Evolutionary conservation across 2,888 invertebrate genomes (phyloP), one percentile per base, ranked within the genome.

Genomic region (Sinohyriopsis cumingii): DNA sequence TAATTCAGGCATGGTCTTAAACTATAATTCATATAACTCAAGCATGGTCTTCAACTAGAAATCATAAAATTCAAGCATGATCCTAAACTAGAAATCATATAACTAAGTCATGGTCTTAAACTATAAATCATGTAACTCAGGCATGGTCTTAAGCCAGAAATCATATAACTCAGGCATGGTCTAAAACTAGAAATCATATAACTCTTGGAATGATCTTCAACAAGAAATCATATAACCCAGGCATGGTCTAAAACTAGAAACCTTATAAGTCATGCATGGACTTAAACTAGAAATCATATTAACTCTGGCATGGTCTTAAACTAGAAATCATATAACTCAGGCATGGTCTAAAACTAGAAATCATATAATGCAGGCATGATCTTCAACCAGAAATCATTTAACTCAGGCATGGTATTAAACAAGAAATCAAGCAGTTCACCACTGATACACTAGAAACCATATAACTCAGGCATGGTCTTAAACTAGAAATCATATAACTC

Each of bases 1-100:
- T 84, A 97, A 91, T 89, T 97, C 97, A 19, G 90, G 89, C 72
- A 89, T 72, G 5, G 88, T 80, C 74, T 89, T 90, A 6, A 62
- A 62, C 86, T 88, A 71, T 28, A 78, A 74, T 57, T 97, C 96
- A 75, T 93, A 92, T 84, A 97, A 91, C 89, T 97, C 97, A 20
- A 89, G 89, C 72, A 89, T 72, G 5, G 88, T 80, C 74, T 89
- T 90, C 5, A 62, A 62, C 86, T 88, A 71, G 53, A 78, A 74
- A 60, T 97, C 96, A 75, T 93, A 92, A 84, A 97, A 91, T 89
- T 97, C 97, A 20, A 89, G 89, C 72, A 89, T 72, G 5, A 88
- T 80, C 74, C 89, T 90, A 6, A 62, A 62, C 87, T 88, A 71
- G 53, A 78, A 74, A 60, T 97, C 96, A 75, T 93, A 92, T 84